These are phyloP conservation scores for Fulica atra DNA, from an alignment of 2,113 vertebrate genomes.

Conservation along the genomic window DNA sequence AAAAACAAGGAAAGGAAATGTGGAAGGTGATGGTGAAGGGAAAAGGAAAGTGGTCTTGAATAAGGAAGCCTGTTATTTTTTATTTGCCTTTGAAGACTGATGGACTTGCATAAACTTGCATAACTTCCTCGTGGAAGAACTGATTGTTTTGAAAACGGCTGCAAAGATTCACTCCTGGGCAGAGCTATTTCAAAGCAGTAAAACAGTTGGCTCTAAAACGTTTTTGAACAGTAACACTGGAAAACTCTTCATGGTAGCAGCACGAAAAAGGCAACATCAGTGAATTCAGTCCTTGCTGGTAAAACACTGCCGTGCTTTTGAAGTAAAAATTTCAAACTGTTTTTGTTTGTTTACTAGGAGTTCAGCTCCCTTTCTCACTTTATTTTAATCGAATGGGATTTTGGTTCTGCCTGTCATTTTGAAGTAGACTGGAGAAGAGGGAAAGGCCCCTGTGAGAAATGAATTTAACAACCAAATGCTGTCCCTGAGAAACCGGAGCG, in stretches of 20 bases:
- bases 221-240: neutral
- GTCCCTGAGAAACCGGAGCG: neutral
- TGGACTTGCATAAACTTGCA: neutral
- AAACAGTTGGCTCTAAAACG: neutral
- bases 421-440: neutral
- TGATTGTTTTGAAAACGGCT: neutral
- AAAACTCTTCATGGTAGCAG: neutral
- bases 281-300: slow-evolving; percentile 28
- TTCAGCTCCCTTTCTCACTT: neutral
- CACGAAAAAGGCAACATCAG: neutral
- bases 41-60: neutral
- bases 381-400: neutral
- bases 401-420: neutral
- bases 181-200: slow-evolving; percentile 25
- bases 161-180: neutral
- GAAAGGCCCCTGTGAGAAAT: neutral
- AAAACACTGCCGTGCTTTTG: slow-evolving; percentile 25
- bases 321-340: slow-evolving; percentile 42
- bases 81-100: neutral
- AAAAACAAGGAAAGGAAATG: neutral
- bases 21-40: neutral
- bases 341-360: slow-evolving; percentile 8
- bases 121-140: neutral
- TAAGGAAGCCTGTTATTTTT: neutral
- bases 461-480: slow-evolving; percentile 17